Conservation (phyloP, 2,888 invertebrate genomes). For the Drosophila multiciliata region DNA sequence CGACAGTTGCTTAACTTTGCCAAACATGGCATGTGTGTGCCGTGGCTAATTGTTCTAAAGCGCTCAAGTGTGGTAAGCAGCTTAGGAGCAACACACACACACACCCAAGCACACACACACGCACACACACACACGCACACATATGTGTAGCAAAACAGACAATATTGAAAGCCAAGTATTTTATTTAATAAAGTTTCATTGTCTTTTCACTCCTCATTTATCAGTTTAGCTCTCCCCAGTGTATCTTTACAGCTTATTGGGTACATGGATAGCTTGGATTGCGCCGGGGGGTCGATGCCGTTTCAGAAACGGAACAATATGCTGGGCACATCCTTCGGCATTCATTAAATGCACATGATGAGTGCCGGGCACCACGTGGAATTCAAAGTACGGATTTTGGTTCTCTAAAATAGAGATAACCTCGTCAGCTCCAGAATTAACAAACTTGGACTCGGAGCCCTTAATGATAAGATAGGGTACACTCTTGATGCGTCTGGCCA, state of each 20-base stretch:
- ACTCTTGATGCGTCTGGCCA: constrained; percentile 84
- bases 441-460: constrained; percentile 86
- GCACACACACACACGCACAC: constrained; percentile 1
- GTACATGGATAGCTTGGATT: constrained; percentile 6
- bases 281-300: constrained; percentile 50
- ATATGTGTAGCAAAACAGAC: background rate
- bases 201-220: background rate
- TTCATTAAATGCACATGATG: constrained; percentile 91
- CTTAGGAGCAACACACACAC: constrained; percentile 47
- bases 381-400: constrained; percentile 87
- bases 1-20: constrained; percentile 39
- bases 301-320: constrained; percentile 64
- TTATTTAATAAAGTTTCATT: constrained; percentile 8
- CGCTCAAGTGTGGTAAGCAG: constrained; percentile 67
- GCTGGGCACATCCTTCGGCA: constrained; percentile 87
- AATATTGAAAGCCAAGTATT: constrained; percentile 17
- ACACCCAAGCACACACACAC: constrained; percentile 1
- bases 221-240: constrained; percentile 3
- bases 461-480: constrained; percentile 88
- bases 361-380: constrained; percentile 87
- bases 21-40: constrained; percentile 18
- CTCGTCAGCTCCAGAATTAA: constrained; percentile 85
- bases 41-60: constrained; percentile 69
- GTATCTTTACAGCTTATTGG: constrained; percentile 15
- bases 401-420: constrained; percentile 86